phyloP scores from a whole-genome alignment of 2,797 vertebrate species.

The Xiphophorus birchmanni region DNA sequence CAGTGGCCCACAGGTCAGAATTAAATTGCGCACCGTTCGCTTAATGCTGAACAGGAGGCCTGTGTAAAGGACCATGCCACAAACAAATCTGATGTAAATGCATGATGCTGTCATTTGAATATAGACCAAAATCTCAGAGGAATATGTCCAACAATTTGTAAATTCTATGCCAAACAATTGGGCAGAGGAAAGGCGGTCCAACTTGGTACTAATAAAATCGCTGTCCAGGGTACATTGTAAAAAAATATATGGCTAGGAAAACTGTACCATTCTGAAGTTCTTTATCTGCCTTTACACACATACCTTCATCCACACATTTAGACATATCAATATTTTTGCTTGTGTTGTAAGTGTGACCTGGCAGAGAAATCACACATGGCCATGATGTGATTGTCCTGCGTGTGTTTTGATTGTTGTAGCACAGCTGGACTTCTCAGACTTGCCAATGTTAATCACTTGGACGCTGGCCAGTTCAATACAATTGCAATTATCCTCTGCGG shows the following conservation, averaged over 20 bases:
- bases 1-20: neutral
- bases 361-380: slow-evolving; percentile 32
- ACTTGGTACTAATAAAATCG: neutral
- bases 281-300: neutral
- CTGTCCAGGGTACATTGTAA: neutral
- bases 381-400: slow-evolving; percentile 52
- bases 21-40: neutral
- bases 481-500: slow-evolving; percentile 62
- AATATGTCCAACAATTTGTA: neutral
- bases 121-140: neutral
- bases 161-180: neutral
- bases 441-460: slow-evolving; percentile 57
- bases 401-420: slow-evolving; percentile 63
- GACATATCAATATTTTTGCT: slow-evolving; percentile 20
- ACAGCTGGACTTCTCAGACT: slow-evolving; percentile 65
- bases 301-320: slow-evolving; percentile 5
- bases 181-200: neutral
- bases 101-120: neutral
- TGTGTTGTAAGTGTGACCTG: slow-evolving; percentile 12
- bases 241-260: slow-evolving; percentile 9
- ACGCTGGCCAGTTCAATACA: slow-evolving; percentile 64
- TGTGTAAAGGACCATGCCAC: neutral
- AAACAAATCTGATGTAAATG: neutral
- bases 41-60: neutral
- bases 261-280: neutral